These are phyloP conservation scores for Latheticus oryzae DNA, from an alignment of 2,888 invertebrate species.

Conservation along the genomic window DNA sequence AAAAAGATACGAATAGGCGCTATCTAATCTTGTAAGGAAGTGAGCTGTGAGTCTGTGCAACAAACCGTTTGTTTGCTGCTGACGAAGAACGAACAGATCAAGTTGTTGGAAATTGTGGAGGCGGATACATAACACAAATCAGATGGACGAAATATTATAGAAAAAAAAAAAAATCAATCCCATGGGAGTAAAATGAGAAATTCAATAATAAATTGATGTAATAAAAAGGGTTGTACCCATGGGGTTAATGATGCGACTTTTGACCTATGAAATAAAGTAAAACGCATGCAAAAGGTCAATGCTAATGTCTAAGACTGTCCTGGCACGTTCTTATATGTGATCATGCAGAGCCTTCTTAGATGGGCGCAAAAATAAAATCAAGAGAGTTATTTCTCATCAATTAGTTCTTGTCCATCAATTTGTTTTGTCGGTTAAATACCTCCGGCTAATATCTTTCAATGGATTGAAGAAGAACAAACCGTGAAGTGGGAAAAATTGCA, in stretches of 20 bases:
- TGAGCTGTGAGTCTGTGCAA: too few relatives aligned
- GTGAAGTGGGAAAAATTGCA: slow-evolving; percentile 15
- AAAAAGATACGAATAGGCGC: slow-evolving; percentile 37
- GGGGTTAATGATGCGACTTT: slow-evolving; percentile 41
- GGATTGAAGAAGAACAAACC: slow-evolving; percentile 21
- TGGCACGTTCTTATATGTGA: slow-evolving; percentile 41
- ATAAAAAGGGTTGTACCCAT: slow-evolving; percentile 38
- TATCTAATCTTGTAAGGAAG: too few relatives aligned
- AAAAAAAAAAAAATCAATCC: too few relatives aligned
- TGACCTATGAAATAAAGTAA: slow-evolving; percentile 39
- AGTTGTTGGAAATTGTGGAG: too few relatives aligned
- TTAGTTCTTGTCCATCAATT: slow-evolving; percentile 41
- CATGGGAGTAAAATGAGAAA: too few relatives aligned
- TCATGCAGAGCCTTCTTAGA: slow-evolving; percentile 30
- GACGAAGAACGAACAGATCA: too few relatives aligned
- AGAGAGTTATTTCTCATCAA: slow-evolving; percentile 35
- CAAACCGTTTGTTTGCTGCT: too few relatives aligned
- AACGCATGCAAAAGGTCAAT: slow-evolving; percentile 41
- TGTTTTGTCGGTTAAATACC: slow-evolving; percentile 29
- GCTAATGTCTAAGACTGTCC: slow-evolving; percentile 40
- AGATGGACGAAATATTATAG: too few relatives aligned
- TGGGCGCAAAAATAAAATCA: slow-evolving; percentile 23
- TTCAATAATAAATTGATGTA: too few relatives aligned
- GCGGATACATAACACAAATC: too few relatives aligned
- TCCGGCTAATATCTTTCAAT: slow-evolving; percentile 24